phyloP scores from a whole-genome alignment of 35 echinoderm and acorn worm species.

The Anneissia japonica region DNA sequence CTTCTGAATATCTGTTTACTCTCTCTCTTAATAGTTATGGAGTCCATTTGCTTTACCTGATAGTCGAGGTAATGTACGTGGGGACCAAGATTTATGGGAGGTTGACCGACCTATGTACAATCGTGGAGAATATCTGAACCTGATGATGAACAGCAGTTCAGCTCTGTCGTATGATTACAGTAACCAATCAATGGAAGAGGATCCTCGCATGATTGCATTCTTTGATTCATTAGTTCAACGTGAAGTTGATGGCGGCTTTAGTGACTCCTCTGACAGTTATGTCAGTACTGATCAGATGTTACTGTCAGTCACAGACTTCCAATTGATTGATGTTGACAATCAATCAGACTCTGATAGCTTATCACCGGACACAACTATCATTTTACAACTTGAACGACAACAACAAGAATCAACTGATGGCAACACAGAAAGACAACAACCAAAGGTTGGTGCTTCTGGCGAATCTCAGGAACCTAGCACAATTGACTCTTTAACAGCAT shows the following conservation, averaged over 20 bases:
- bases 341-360: not conserved
- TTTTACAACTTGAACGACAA: not conserved
- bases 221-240: constrained; percentile 96
- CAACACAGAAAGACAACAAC: not conserved
- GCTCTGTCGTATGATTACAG: constrained; percentile 84
- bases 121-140: constrained; percentile 88
- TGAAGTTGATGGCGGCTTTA: constrained; percentile 84
- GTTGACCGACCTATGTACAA: constrained; percentile 68
- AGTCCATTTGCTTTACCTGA: constrained; percentile 74
- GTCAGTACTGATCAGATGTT: not conserved
- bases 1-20: not conserved
- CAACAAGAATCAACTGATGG: not conserved
- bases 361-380: not conserved
- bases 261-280: constrained; percentile 78
- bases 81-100: constrained; percentile 13
- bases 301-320: not conserved
- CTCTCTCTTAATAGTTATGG: constrained; percentile 64
- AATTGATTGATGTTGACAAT: not conserved
- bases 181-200: constrained; percentile 84
- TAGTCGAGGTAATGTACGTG: constrained; percentile 8
- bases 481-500: not conserved
- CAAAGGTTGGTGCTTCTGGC: not conserved
- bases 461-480: not conserved
- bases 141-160: constrained; percentile 84
- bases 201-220: constrained; percentile 95